Evolutionary conservation across 2,888 invertebrate species (phyloP), one percentile per base, ranked within the genome.

Genomic region (Meganola albula): DNA sequence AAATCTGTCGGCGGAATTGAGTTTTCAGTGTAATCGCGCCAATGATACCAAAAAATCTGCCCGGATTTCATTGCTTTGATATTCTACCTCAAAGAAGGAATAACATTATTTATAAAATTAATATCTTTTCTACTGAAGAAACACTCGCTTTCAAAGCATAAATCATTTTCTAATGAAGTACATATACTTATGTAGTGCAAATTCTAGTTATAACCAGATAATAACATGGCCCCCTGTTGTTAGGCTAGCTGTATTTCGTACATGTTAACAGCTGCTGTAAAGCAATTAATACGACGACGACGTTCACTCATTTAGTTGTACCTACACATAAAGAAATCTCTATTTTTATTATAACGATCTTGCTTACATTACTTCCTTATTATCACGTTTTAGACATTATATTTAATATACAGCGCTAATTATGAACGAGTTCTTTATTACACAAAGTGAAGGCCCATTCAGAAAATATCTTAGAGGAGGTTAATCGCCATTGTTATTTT

Each of bases 1-100:
- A 80, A 74, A 82, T 83, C 82, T 78, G 70, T 84, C 83, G 66
- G 49, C 82, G 36, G 58, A 39, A 50, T 30, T 48, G 54, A 63
- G 60, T 60, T 65, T 70, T 68, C 74, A 64, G 61, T 71, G 64
- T 77, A 77, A 76, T 90, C 91, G 29, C 90, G 91, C 12, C 72
- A 69, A 63, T 70, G 72, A 68, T 75, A 76, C 69, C 58, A 61
- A 79, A 80, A 80, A 80, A 73, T 76, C 72, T 60, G 67, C 69
- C 67, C 66, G 72, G 71, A 74, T 74, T 66, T 70, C 62, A 57
- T 54, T 64, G 61, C 75, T 76, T 80, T 82, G 79, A 82, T 77
- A 76, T 76, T 59, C 56, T 33, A 52, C 51, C 63, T 76, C 78
- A 79, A 80, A 80, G 77, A 64, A 72, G 63, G 57, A 75, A 74